Evolutionary conservation across 2,888 invertebrate genomes (phyloP), one percentile per base, ranked within the genome.

Genomic region (Harpalus rubripes): DNA sequence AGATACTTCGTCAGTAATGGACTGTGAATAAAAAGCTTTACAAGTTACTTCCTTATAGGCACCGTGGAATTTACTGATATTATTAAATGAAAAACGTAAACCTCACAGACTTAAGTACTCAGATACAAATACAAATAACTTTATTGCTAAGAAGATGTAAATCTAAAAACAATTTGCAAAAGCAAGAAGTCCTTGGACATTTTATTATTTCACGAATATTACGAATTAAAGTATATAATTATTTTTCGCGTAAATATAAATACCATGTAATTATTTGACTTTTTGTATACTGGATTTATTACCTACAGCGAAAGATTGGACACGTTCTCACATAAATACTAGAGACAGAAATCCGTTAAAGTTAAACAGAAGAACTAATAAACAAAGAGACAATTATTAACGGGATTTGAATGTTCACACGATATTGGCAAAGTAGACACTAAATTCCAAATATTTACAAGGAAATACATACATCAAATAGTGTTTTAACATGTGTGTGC

Each of bases 341-440:
- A 39, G 18, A 39, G 26, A 68, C 68, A 68, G 39, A 68, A 39
- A 41, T 44, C 44, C 72, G 72, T 44, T 74, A 44, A 41, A 41
- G 44, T 74, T 16, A 74, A 74, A 74, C 68, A 68, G 15, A 39
- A 32, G 41, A 18, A 74, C 16, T 74, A 18, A n/a, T 74, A 74
- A 74, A 74, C 72, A 74, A 74, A 74, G 72, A 41, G 72, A 52
- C 72, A 74, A 74, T 74, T 74, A 74, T 41, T 74, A 74, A 74
- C 72, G 72, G 72, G 41, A 74, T 18, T 52, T 44, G 72, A 41
- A 44, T 44, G 52, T 74, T 74, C 72, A 74, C 72, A 74, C 72
- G 72, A 74, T 41, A 74, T 41, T 74, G 44, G 44, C 44, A 52
- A 18, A 44, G 44, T 10, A 74, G 44, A 74, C 41, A 74, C 44